Conservation (phyloP, 2,888 invertebrate species). For the Cristatella mucedo region DNA sequence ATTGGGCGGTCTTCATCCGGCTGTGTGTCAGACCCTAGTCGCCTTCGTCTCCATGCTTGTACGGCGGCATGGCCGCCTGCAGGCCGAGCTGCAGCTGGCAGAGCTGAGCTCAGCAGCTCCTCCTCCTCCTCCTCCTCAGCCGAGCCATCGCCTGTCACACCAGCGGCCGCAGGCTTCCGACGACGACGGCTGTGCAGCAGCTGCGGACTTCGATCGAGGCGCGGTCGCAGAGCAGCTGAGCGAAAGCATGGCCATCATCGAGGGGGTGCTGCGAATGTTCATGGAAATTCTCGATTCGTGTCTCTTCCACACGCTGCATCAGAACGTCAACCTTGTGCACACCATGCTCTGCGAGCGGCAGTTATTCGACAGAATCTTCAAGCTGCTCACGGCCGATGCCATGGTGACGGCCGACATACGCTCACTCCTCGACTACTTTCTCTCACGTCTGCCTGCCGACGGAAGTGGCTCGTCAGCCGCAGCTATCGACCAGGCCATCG, state of each 20-base stretch:
- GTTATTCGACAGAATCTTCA: constrained; percentile 65
- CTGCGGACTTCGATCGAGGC: constrained; percentile 32
- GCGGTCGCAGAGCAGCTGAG: constrained; percentile 47
- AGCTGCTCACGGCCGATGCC: no score
- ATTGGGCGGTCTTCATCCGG: constrained; percentile 79
- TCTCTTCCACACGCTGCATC: constrained; percentile 65
- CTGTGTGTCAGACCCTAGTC: constrained; percentile 82
- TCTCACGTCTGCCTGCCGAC: no score
- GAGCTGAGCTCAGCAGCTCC: neutral
- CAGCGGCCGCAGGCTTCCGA: neutral
- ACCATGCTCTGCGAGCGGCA: constrained; percentile 79
- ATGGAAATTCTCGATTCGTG: constrained; percentile 92
- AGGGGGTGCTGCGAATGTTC: constrained; percentile 89
- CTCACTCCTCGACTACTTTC: no score
- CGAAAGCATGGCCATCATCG: constrained; percentile 70
- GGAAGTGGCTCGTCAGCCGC: no score
- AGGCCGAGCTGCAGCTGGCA: neutral
- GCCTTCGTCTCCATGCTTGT: constrained; percentile 18
- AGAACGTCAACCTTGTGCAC: constrained; percentile 83
- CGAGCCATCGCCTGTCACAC: neutral
- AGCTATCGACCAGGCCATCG: no score
- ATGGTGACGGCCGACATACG: no score
- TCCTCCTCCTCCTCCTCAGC: no score
- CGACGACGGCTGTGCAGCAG: neutral
- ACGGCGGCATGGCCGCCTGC: neutral